A percentile compares a stretch with the other conserved stretches of the same genome.
Conservation (phyloP, 2,888 invertebrate genomes). For the Lepidonotus clava region DNA sequence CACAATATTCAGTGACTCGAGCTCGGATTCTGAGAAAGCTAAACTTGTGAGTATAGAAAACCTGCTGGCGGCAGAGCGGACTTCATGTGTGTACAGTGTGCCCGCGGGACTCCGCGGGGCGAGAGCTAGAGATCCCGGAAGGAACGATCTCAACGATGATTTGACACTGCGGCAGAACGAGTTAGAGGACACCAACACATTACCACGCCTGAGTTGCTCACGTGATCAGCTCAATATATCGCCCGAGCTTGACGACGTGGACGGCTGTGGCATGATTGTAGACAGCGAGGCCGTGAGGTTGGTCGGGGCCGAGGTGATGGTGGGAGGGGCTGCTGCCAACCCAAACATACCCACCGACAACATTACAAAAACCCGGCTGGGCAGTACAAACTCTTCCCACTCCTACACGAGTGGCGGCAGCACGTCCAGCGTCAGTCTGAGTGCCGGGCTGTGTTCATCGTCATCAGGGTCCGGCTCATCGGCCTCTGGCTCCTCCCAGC, state of each 20-base stretch:
- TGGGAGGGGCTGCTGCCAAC: background rate
- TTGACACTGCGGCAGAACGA: conserved; percentile 39
- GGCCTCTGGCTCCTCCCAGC: conserved; percentile 32
- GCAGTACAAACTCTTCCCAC: conserved; percentile 31
- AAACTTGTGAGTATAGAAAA: conserved; percentile 52
- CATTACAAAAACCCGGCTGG: background rate
- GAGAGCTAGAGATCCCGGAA: background rate
- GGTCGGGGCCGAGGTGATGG: background rate
- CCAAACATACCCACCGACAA: background rate
- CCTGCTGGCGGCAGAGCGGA: background rate
- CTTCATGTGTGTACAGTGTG: background rate
- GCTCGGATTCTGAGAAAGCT: conserved; percentile 45
- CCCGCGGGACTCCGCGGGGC: background rate
- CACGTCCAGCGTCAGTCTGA: background rate
- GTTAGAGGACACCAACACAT: conserved; percentile 24
- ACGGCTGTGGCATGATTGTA: conserved; percentile 43
- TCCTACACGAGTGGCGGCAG: conserved; percentile 27
- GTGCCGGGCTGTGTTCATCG: background rate
- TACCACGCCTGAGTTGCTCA: background rate
- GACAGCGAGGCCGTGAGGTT: conserved; percentile 17
- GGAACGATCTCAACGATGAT: conserved; percentile 41
- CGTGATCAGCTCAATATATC: conserved; percentile 40
- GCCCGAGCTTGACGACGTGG: conserved; percentile 33
- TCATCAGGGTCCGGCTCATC: background rate
- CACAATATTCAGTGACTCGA: conserved; percentile 49